phyloP scores from a whole-genome alignment of 2,797 vertebrate genomes.

The Pseudotriccus pelzelni region DNA sequence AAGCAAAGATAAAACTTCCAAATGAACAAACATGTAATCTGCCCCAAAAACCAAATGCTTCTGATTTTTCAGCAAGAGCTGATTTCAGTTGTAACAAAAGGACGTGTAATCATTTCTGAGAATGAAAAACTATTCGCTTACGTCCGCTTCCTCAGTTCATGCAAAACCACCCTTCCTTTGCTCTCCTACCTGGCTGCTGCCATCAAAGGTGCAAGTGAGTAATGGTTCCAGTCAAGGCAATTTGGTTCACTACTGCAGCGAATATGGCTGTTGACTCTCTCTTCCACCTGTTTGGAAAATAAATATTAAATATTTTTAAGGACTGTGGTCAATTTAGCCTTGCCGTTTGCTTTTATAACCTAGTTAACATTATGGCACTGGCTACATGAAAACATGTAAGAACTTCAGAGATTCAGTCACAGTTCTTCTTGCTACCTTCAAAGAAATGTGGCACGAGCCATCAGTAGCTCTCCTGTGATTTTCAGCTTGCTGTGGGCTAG shows the following conservation, averaged over 20 bases:
- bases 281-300: conserved; percentile 69
- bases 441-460: not conserved
- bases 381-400: not conserved
- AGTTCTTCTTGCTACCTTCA: not conserved
- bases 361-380: not conserved
- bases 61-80: not conserved
- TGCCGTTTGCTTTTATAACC: not conserved
- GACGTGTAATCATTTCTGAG: not conserved
- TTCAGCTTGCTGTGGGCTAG: not conserved
- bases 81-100: not conserved
- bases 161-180: not conserved
- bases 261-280: conserved; percentile 64
- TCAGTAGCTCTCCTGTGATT: not conserved
- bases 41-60: not conserved
- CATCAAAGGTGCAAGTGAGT: conserved; percentile 49
- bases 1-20: not conserved
- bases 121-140: not conserved
- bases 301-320: conserved; percentile 26
- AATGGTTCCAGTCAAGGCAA: conserved; percentile 67
- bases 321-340: not conserved
- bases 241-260: conserved; percentile 72
- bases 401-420: not conserved
- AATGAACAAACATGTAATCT: not conserved
- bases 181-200: conserved; percentile 69
- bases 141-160: not conserved